phyloP scores from a whole-genome alignment of 2,113 vertebrate species.

The Cyrtonyx montezumae region DNA sequence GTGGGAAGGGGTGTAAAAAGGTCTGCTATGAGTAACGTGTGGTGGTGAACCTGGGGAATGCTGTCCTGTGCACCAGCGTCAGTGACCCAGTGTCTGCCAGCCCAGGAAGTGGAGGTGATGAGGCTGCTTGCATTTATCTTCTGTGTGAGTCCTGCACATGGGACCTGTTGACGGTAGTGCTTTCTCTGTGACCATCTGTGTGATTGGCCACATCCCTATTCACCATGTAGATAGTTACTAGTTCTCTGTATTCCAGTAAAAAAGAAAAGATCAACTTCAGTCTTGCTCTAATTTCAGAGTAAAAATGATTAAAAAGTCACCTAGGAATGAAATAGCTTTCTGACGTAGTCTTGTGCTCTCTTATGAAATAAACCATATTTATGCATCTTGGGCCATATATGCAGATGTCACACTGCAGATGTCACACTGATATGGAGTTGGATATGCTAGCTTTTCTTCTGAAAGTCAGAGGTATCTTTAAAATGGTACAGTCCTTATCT shows the following conservation, averaged over 20 bases:
- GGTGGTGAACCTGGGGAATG: neutral
- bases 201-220: accelerated
- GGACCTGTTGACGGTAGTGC: neutral
- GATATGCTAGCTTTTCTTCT: neutral
- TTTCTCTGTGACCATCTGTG: neutral
- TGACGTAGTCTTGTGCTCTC: neutral
- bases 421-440: neutral
- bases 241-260: neutral
- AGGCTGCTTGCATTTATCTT: neutral
- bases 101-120: neutral
- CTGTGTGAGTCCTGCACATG: neutral
- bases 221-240: neutral
- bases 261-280: neutral
- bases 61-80: neutral
- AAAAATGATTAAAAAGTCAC: neutral
- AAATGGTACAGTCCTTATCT: neutral
- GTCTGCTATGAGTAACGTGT: accelerated
- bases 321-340: neutral
- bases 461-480: neutral
- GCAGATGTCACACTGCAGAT: neutral
- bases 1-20: neutral
- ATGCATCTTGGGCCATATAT: neutral
- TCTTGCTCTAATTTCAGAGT: neutral
- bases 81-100: neutral
- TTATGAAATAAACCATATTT: neutral